phyloP scores from a whole-genome alignment of 2,888 invertebrate species.

The Caenorhabditis sp. region DNA sequence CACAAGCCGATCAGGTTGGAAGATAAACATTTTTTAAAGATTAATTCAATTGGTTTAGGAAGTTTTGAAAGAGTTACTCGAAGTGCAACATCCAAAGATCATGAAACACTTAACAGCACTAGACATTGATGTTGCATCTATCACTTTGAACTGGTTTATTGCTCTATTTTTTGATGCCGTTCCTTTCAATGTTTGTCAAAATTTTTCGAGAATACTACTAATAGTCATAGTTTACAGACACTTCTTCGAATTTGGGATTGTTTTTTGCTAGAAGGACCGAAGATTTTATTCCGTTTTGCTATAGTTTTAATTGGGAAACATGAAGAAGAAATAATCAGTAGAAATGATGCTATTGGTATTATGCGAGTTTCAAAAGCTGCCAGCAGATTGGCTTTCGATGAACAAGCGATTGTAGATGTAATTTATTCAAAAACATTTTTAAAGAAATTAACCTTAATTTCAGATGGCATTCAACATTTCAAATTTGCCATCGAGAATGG shows the following conservation, averaged over 20 bases:
- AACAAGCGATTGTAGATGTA: slow-evolving; percentile 74
- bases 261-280: slow-evolving; percentile 75
- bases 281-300: slow-evolving; percentile 75
- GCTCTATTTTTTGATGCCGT: slow-evolving; percentile 75
- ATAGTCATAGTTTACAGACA: slow-evolving; percentile 70
- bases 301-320: slow-evolving; percentile 46
- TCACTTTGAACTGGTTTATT: slow-evolving; percentile 76
- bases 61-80: slow-evolving; percentile 74
- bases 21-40: not conserved
- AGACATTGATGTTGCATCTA: slow-evolving; percentile 75
- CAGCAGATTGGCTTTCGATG: slow-evolving; percentile 73
- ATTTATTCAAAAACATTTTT: not conserved
- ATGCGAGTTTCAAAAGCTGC: slow-evolving; percentile 75
- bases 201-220: not conserved
- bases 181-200: slow-evolving; percentile 72
- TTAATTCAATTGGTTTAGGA: slow-evolving; percentile 48
- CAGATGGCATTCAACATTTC: slow-evolving; percentile 32
- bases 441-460: not conserved
- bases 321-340: slow-evolving; percentile 49
- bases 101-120: slow-evolving; percentile 72
- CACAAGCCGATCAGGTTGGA: slow-evolving; percentile 75
- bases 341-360: slow-evolving; percentile 74
- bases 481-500: slow-evolving; percentile 29
- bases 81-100: slow-evolving; percentile 73
- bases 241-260: slow-evolving; percentile 76